phyloP scores from a whole-genome alignment of 2,113 vertebrate genomes.

The Penelope pileata region DNA sequence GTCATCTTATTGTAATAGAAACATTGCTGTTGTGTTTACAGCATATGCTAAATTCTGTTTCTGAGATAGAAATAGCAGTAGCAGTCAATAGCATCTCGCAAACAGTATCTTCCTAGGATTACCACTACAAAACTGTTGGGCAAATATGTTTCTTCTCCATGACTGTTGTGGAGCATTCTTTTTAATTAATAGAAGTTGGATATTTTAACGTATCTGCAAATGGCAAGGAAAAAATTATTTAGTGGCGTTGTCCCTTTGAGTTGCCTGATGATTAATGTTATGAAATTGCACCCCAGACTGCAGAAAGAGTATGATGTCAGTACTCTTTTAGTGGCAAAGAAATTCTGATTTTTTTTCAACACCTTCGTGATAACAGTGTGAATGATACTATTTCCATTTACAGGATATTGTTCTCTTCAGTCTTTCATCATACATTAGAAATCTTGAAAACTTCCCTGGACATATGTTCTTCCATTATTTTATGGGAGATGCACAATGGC shows the following conservation, averaged over 20 bases:
- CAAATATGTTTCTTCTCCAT: neutral
- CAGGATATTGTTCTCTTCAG: accelerated
- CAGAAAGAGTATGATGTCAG: neutral
- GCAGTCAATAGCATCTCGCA: neutral
- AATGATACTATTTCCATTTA: neutral
- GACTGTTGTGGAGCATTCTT: neutral
- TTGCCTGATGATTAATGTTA: neutral
- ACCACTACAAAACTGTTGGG: neutral
- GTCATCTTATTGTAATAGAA: neutral
- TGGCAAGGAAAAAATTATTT: neutral
- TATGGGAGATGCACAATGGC: neutral
- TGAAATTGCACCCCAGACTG: neutral
- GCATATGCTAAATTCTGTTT: neutral
- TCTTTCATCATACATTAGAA: neutral
- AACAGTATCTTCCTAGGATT: neutral
- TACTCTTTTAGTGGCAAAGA: neutral
- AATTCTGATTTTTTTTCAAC: neutral
- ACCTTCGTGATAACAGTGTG: neutral
- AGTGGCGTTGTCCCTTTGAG: neutral
- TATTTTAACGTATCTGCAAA: neutral
- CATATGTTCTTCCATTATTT: neutral
- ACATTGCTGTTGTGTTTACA: neutral
- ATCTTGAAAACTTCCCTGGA: neutral
- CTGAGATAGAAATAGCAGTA: neutral
- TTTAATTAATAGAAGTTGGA: neutral